Evolutionary conservation across 1,140 invertebrate genomes (phyloP), one percentile per base, ranked within the genome.

Genomic region (Phymorhynchus buccinoides): DNA sequence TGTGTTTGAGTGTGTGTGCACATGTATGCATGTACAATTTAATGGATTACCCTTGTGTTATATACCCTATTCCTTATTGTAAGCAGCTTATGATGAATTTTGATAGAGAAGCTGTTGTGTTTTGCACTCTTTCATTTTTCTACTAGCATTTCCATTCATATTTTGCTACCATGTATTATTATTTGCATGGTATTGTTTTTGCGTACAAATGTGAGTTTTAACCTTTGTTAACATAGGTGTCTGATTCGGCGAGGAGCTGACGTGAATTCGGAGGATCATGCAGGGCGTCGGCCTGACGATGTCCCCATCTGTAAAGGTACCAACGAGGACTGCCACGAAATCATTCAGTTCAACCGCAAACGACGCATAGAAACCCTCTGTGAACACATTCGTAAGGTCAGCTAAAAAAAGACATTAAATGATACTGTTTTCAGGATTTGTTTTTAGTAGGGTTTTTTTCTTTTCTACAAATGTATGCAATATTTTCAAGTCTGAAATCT

Each of bases 201-300:
- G 7, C n/a, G 27, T 9, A 73, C 39, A 9, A n/a, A 37, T 42
- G 14, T 32, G 27, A 44, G 39, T 48, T 27, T 35, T 14, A 14
- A 77, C 41, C 6, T 30, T n/a, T 80, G 2, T 85, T 30, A 77
- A 27, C 84, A 81, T 68, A 92, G 91, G 39, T 90, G 88, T 88
- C 83, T 92, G 22, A 90, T 92, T 16, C 87, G 88, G 52, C 84
- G 91, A 78, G 91, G 91, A 80, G 90, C 88, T 79, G 91, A 92
- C 82, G 87, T 91, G 37, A 92, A 92, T 75, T 56, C 88, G 30
- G 91, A 91, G 42, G 91, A 91, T 71, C 86, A 90, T 22, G 73
- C 87, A 68, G 88, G 87, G 3, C 86, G 88, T 27, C 84, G 89
- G 52, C 88, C 91, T n/a, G 91, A 92, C 80, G 90, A 92, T 84